Conservation (phyloP, 2,888 invertebrate genomes). For the Luperina testacea region DNA sequence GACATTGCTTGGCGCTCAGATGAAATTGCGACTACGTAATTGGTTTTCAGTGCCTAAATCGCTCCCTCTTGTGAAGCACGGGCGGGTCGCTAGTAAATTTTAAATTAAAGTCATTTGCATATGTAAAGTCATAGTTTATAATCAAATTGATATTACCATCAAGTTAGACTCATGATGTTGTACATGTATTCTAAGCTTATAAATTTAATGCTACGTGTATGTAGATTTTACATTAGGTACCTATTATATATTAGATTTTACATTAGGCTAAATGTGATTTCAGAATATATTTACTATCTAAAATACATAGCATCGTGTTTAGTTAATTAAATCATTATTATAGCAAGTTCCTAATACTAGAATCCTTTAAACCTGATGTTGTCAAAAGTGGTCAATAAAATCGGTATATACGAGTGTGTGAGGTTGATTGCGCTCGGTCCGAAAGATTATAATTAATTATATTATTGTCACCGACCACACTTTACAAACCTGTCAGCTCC, state of each 20-base stretch:
- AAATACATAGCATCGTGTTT: slow-evolving; percentile 16
- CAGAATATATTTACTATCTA: slow-evolving; percentile 44
- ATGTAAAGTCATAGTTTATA: background rate
- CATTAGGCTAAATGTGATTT: slow-evolving; percentile 31
- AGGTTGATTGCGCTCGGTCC: slow-evolving; percentile 11
- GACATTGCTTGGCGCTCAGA: background rate
- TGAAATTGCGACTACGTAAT: background rate
- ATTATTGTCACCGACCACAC: background rate
- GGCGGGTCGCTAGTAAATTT: background rate
- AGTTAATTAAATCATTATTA: slow-evolving; percentile 8
- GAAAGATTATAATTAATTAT: slow-evolving; percentile 8
- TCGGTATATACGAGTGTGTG: background rate
- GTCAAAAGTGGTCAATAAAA: background rate
- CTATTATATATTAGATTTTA: slow-evolving; percentile 19
- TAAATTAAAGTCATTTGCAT: background rate
- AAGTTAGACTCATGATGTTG: slow-evolving; percentile 5
- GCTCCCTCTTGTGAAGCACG: background rate
- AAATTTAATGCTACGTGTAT: slow-evolving; percentile 24
- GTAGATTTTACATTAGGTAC: slow-evolving; percentile 18
- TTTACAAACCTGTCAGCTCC: slow-evolving; percentile 5
- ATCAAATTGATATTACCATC: background rate
- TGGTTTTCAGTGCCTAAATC: background rate
- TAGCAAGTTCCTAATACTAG: slow-evolving; percentile 5
- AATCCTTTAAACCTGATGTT: slow-evolving; percentile 9
- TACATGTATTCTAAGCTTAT: slow-evolving; percentile 14